Evolutionary conservation across 2,888 invertebrate species (phyloP), one percentile per base, ranked within the genome.

Genomic region (Hermodice carunculata): DNA sequence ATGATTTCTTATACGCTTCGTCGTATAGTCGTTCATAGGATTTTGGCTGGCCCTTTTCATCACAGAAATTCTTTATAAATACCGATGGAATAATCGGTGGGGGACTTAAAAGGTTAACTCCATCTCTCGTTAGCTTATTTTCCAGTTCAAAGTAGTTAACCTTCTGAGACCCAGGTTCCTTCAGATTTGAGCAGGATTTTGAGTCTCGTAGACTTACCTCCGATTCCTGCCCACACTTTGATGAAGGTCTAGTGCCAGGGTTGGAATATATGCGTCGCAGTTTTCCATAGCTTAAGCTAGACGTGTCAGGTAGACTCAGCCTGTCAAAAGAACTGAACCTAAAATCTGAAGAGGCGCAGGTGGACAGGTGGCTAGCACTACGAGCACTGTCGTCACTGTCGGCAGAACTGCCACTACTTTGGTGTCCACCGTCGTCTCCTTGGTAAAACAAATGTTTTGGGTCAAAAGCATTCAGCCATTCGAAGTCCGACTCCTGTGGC

Each of bases 331-430:
- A 64, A 32, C 58, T 64, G 29, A 64, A 54, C 17, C 43, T 51
- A 40, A 52, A 58, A 43, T 64, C 64, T 19, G 58, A 59, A 26
- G 64, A 59, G 14, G 64, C 64, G 22, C 58, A 64, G 43, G 59
- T 64, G n/a, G 58, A 59, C 34, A 64, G 56, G 52, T 64, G 58
- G 24, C 58, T 59, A n/a, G 59, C 59, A 34, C 64, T 64, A n/a
- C 60, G 37, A 19, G 37, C 17, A 14, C 51, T 52, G 17, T 53
- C 28, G 43, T 59, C 64, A 37, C 58, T 64, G 32, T 59, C 64
- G 11, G 42, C 52, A 17, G 64, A 64, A 1, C 37, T 28, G 37
- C 43, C 54, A 46, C 64, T n/a, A n/a, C 34, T 19, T 3, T 14
- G 2, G 24, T 24, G 22, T 11, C 4, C 22, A 3, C 2, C 3